Evolutionary conservation across 1,140 invertebrate genomes (phyloP), one percentile per base, ranked within the genome.

Genomic region (Melanaphis sacchari): DNA sequence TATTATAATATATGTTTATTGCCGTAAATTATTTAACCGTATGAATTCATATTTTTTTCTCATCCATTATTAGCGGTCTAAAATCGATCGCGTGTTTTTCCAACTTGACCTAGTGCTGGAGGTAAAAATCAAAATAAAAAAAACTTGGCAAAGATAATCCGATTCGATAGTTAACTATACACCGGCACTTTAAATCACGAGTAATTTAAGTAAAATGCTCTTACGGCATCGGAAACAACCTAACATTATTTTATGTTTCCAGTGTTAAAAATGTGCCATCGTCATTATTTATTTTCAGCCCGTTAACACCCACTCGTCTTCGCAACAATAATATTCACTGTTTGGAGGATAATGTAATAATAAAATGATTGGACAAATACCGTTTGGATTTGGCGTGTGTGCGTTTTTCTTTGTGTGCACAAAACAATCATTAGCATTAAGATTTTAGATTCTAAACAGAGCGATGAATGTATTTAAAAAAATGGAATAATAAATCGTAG

Each of bases 201-300:
- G 38, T 85, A 85, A 85, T 85, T 85, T 40, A 31, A 41, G 41
- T 85, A 43, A 43, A 43, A 43, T 43, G 40, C 38, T 43, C 84
- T 43, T 85, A 85, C 26, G 84, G 84, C 38, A 85, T 9, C 15
- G 84, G 38, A 41, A 85, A 41, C 81, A 24, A 82, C n/a, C 36
- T 8, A 31, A 43, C 40, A 43, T 85, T 43, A 85, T n/a, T 59
- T 84, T 85, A n/a, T 85, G 41, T 85, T 85, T 85, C 26, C 24
- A 40, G 41, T 40, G 41, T 85, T 85, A 85, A 43, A 85, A 85
- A 43, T 85, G 31, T 85, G 84, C 84, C 84, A 85, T 85, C 84
- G 40, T 85, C 84, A 85, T 85, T 85, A 85, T 85, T 85, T 85
- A 85, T 41, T 85, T 40, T 85, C 38, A 85, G 24, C 11, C 59